Evolutionary conservation across 2,888 invertebrate genomes (phyloP).

Genomic region (Parasteatoda lunata): DNA sequence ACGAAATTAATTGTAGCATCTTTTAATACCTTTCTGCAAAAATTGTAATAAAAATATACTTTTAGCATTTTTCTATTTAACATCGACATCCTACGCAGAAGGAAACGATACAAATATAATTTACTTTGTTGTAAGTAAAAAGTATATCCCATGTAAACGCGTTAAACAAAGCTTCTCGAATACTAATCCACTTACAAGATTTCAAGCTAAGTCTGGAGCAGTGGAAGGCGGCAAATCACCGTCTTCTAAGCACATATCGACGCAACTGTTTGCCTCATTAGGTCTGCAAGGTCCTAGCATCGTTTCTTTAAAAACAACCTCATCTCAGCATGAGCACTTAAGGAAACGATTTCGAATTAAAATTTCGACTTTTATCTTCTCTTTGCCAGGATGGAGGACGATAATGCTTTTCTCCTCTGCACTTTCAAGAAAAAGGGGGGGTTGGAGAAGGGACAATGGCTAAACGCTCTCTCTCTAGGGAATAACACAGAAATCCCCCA

Average conservation of each 20-base stretch:
- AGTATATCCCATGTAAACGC: no score
- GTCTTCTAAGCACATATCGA: background rate
- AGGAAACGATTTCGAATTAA: slow-evolving; percentile 57
- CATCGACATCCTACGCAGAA: no score
- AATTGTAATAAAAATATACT: no score
- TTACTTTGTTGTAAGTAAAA: no score
- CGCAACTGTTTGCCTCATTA: background rate
- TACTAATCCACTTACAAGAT: no score
- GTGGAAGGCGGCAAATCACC: background rate
- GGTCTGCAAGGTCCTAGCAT: background rate
- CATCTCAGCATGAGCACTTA: slow-evolving; percentile 4
- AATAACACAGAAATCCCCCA: slow-evolving; percentile 24
- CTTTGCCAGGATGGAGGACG: slow-evolving; percentile 46
- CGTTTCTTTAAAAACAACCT: background rate
- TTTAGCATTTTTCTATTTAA: no score
- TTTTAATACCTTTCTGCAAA: no score
- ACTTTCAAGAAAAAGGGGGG: slow-evolving; percentile 35
- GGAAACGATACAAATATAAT: no score
- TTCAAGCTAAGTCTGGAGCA: no score
- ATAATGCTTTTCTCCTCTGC: slow-evolving; percentile 40
- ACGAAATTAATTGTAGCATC: no score
- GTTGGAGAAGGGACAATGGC: slow-evolving; percentile 38
- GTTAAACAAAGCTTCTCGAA: no score
- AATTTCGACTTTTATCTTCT: slow-evolving; percentile 42
- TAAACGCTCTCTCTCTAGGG: slow-evolving; percentile 35